Percentiles rank a stretch among this genome's conserved stretches.
Conservation (phyloP, 2,888 invertebrate genomes). For the Cryptocephalus moraei region DNA sequence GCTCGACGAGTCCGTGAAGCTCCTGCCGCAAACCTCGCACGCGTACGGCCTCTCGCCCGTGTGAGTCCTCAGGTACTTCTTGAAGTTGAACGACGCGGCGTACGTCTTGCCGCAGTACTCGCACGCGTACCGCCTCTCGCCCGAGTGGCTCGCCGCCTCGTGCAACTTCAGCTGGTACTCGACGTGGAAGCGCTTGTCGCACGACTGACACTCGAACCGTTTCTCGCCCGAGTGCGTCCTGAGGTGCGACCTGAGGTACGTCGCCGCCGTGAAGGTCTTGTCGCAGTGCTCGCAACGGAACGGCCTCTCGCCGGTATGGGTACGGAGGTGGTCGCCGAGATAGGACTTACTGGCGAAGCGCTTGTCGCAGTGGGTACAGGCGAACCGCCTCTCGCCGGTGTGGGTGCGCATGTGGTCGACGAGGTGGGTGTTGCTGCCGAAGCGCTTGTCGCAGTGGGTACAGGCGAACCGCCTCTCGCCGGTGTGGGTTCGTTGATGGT, state of each 20-base stretch:
- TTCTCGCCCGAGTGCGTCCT: too few relatives aligned
- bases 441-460: slow-evolving; percentile 25
- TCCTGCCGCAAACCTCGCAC: too few relatives aligned
- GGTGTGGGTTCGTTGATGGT: slow-evolving; percentile 43
- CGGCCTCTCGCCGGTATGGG: slow-evolving; percentile 37
- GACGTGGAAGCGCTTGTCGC: too few relatives aligned
- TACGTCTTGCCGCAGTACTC: too few relatives aligned
- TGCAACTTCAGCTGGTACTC: too few relatives aligned
- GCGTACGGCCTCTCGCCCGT: too few relatives aligned
- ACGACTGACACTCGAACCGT: too few relatives aligned
- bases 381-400: slow-evolving; percentile 35
- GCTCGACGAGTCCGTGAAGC: too few relatives aligned
- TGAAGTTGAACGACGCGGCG: too few relatives aligned
- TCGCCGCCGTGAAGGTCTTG: background rate
- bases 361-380: slow-evolving; percentile 27
- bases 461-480: slow-evolving; percentile 29
- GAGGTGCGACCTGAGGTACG: background rate
- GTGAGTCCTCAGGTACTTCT: too few relatives aligned
- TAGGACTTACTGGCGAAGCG: slow-evolving; percentile 12
- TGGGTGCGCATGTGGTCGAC: slow-evolving; percentile 21
- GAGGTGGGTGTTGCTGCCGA: slow-evolving; percentile 15
- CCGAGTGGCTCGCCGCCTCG: slow-evolving; percentile 9
- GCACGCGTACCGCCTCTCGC: slow-evolving; percentile 10
- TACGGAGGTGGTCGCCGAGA: slow-evolving; percentile 19
- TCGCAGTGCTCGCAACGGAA: slow-evolving; percentile 40